A percentile compares a stretch with the other conserved stretches of the same genome.
Conservation (phyloP, 1,140 invertebrate species). For the Lepidotrigona ventralis region DNA sequence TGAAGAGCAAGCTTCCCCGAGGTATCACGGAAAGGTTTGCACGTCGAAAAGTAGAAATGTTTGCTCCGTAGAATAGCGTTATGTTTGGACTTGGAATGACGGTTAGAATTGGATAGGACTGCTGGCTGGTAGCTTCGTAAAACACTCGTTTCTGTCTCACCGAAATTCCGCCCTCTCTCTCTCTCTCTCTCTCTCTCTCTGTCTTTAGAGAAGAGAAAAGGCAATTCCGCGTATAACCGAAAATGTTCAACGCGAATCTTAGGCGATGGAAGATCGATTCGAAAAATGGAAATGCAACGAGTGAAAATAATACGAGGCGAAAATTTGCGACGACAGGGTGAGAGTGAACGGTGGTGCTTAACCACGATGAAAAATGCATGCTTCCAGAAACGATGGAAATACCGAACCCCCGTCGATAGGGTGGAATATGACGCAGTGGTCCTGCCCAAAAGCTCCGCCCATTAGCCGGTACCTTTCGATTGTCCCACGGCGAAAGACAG, state of each 20-base stretch:
- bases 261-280: background rate
- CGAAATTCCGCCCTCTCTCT: background rate
- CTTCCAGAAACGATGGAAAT: conserved; percentile 47
- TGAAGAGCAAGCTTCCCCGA: conserved; percentile 69
- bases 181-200: no score
- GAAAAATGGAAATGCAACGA: background rate
- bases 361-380: conserved; percentile 15
- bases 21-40: conserved; percentile 70
- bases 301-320: no score
- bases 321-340: background rate
- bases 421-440: conserved; percentile 47
- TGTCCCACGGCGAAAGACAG: conserved; percentile 71
- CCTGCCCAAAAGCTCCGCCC: conserved; percentile 67
- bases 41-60: conserved; percentile 77
- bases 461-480: conserved; percentile 70
- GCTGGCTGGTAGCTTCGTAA: conserved; percentile 33
- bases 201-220: no score
- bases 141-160: conserved; percentile 41
- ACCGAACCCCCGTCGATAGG: conserved; percentile 26
- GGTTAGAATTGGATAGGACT: conserved; percentile 74
- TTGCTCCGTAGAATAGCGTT: conserved; percentile 75
- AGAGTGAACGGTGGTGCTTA: background rate
- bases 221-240: no score
- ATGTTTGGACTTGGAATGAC: conserved; percentile 79
- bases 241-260: background rate